Conservation (phyloP, 2,113 vertebrate species). For the Xiphophorus couchianus region DNA sequence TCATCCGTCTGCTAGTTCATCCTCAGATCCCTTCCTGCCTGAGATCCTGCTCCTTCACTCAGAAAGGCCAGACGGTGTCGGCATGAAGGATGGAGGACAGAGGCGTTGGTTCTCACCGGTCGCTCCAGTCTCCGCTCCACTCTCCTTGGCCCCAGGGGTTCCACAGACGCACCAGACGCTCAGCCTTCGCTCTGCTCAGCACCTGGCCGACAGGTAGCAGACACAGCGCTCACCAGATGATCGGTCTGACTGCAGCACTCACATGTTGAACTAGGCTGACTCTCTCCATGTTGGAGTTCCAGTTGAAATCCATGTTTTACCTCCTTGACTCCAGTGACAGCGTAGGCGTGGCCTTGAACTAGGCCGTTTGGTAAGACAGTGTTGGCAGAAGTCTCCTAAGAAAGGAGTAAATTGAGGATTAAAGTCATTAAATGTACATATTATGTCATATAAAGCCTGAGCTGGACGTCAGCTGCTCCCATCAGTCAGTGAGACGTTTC, state of each 20-base stretch:
- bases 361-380: constrained; percentile 72
- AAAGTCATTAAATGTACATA: background rate
- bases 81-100: too few species aligned
- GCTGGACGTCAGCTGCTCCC: background rate
- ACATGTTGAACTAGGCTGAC: too few species aligned
- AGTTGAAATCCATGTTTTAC: constrained; percentile 30
- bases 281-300: too few species aligned
- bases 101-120: constrained; percentile 71
- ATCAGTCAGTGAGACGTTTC: too few species aligned
- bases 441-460: background rate
- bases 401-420: background rate
- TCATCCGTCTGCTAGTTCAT: too few species aligned
- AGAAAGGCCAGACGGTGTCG: background rate
- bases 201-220: constrained; percentile 64
- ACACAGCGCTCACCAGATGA: too few species aligned
- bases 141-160: constrained; percentile 86
- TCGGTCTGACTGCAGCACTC: too few species aligned
- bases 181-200: constrained; percentile 64
- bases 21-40: too few species aligned
- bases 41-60: background rate
- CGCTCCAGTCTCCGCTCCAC: constrained; percentile 88
- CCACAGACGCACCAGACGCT: constrained; percentile 82
- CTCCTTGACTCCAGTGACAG: constrained; percentile 84
- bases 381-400: constrained; percentile 57
- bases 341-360: constrained; percentile 85